Base-by-base conservation (phyloP, 2,888 invertebrate genomes). In the Sialis lutaria region DNA sequence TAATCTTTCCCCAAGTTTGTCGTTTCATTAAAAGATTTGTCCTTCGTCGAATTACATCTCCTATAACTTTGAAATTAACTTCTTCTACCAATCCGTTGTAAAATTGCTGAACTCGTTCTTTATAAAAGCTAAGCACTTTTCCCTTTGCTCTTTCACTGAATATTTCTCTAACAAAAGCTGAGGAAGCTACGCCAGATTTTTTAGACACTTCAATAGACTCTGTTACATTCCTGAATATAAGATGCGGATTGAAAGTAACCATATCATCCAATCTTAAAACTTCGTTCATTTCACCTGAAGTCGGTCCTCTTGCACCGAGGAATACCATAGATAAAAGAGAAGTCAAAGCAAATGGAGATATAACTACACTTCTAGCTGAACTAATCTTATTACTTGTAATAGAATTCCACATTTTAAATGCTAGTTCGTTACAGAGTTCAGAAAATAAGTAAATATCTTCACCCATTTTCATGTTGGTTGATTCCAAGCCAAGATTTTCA, bases 291-390 rank as follows among this genome's bases (percentile, higher is more conserved):
- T 89, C 87, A 0, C 85, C 87, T 0, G 90, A 89, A 0, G 90
- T 90, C 3, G 84, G 76, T 2, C 89, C 89, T 53, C 84, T 73
- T 0, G 90, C 88, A 0, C 89, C 89, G 55, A 90, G 72, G 61
- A 89, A 90, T 50, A 90, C 80, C 89, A 90, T 89, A 0, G 88
- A 86, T n/a, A 90, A 63, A 66, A 87, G 75, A 1, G 89, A 88
- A 1, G 85, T 85, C 48, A 86, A 74, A 0, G 88, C 86, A 57
- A 88, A 90, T 0, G 89, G 89, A 1, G 88, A 88, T 12, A 89
- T 64, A 7, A 87, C 78, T 53, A 89, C 71, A 54, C 87, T 88
- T 56, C 88, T 69, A 5, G 79, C 78, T 9, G 77, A 73, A 55
- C 81, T 83, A n/a, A 85, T 70, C 48, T 79, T 79, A 52, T 73